Conservation (phyloP, 2,797 vertebrate genomes). For the Psittacula derbiana region DNA sequence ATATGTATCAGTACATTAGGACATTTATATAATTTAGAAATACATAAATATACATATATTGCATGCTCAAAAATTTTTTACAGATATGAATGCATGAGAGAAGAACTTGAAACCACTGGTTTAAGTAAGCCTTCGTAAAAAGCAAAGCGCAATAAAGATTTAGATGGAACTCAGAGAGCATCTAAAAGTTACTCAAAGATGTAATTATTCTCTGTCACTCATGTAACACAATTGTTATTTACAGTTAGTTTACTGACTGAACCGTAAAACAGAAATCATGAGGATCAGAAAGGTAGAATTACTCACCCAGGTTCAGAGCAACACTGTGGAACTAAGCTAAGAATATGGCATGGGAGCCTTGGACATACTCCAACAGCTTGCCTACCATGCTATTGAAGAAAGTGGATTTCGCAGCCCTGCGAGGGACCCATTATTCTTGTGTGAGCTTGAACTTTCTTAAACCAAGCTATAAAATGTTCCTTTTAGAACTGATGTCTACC, state of each 20-base stretch:
- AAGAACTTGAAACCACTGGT: background rate
- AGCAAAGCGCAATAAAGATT: background rate
- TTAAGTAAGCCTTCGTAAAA: background rate
- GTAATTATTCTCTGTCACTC: background rate
- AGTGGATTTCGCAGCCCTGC: background rate
- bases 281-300: background rate
- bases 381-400: background rate
- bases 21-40: background rate
- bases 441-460: background rate
- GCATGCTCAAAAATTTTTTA: background rate
- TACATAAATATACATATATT: background rate
- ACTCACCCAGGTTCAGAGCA: background rate
- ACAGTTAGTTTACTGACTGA: background rate
- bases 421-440: background rate
- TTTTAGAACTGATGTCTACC: constrained; percentile 64
- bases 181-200: background rate
- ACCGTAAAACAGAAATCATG: background rate
- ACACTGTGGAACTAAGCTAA: background rate
- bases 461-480: background rate
- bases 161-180: background rate
- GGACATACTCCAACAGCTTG: background rate
- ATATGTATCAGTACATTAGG: background rate
- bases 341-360: background rate
- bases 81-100: background rate
- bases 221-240: background rate